phyloP scores from a whole-genome alignment of 1,140 invertebrate species.

The Artemia franciscana region DNA sequence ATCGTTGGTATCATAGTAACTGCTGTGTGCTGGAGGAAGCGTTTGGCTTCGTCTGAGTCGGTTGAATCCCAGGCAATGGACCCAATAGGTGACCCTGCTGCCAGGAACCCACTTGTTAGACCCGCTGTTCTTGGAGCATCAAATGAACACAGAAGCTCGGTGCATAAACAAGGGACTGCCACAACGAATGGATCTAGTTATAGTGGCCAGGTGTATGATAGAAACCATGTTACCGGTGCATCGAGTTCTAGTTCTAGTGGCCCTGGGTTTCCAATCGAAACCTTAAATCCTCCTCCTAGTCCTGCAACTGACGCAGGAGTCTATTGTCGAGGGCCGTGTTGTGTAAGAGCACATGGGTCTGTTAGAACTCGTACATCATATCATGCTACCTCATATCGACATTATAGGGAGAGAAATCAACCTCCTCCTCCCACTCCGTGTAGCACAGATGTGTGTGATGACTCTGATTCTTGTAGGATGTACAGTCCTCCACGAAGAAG shows the following conservation, averaged over 20 bases:
- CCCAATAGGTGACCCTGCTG: conserved; percentile 19
- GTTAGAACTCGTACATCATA: conserved; percentile 1
- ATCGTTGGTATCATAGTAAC: conserved; percentile 24
- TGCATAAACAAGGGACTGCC: background rate
- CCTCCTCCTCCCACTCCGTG: conserved; percentile 81
- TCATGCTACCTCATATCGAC: conserved; percentile 26
- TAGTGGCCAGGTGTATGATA: conserved; percentile 37
- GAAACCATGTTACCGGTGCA: conserved; percentile 54
- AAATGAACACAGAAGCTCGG: background rate
- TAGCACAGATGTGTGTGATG: conserved; percentile 76
- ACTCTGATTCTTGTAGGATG: conserved; percentile 35
- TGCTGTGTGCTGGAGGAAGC: conserved; percentile 22
- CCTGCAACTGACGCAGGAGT: conserved; percentile 37
- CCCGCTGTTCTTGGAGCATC: background rate
- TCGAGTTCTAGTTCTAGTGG: conserved; percentile 41
- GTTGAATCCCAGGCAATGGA: conserved; percentile 32
- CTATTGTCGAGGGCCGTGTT: conserved; percentile 16
- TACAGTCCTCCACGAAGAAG: background rate
- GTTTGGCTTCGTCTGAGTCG: conserved; percentile 23
- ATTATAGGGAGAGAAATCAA: conserved; percentile 50
- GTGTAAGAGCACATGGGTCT: background rate
- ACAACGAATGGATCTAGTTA: conserved; percentile 1
- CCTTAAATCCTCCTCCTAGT: conserved; percentile 67
- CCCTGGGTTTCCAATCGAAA: conserved; percentile 42
- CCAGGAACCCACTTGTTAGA: background rate